These are phyloP conservation scores for Julus scanicus DNA, from an alignment of 2,888 invertebrate genomes.

Conservation along the genomic window DNA sequence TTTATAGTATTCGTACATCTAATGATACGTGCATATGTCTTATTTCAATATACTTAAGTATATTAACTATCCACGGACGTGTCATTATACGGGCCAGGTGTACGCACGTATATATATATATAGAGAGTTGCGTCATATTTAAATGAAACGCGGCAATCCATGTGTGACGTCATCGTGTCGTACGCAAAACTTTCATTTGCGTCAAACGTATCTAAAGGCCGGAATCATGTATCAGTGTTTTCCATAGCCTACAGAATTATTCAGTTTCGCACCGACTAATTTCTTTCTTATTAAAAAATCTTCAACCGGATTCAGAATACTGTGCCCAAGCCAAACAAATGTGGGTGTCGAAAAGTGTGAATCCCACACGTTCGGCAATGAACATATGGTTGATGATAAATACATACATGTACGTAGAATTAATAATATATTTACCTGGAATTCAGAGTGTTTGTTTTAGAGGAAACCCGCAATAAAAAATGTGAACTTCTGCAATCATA, in stretches of 20 bases:
- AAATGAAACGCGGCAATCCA: neutral
- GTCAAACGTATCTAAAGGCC: constrained; percentile 30
- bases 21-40: neutral
- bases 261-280: neutral
- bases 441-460: neutral
- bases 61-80: neutral
- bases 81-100: neutral
- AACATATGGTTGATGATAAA: neutral
- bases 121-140: neutral
- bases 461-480: constrained; percentile 15
- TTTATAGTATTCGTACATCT: neutral
- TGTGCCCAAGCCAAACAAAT: neutral
- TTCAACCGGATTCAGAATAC: neutral
- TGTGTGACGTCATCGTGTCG: neutral
- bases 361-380: neutral
- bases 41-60: neutral
- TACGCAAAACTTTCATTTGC: neutral
- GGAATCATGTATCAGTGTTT: constrained; percentile 35
- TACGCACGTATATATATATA: too few relatives aligned
- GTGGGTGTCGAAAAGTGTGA: neutral
- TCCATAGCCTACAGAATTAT: neutral
- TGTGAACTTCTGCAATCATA: neutral
- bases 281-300: neutral
- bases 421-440: constrained; percentile 8
- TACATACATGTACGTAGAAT: neutral